Evolutionary conservation across 2,888 invertebrate genomes (phyloP).

Genomic region (Neria commutata): DNA sequence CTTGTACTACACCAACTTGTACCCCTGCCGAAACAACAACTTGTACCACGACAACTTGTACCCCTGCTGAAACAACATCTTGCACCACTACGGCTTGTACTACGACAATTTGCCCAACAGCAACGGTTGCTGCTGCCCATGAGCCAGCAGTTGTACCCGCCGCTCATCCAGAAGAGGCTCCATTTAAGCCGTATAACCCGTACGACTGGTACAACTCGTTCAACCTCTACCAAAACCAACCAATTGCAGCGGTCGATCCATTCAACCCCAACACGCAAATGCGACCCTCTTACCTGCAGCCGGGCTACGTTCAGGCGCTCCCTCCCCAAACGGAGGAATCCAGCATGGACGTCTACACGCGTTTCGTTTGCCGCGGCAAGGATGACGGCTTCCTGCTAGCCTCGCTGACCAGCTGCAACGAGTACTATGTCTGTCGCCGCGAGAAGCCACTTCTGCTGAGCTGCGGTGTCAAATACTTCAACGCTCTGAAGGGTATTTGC

Average conservation of each 20-base stretch:
- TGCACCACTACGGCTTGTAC: not conserved
- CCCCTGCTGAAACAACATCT: not conserved
- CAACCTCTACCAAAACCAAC: not conserved
- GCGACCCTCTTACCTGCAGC: constrained; percentile 24
- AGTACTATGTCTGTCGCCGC: constrained; percentile 49
- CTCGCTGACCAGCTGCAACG: constrained; percentile 47
- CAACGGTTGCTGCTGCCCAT: not conserved
- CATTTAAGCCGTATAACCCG: constrained; percentile 10
- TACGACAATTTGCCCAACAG: not conserved
- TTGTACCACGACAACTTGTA: not conserved
- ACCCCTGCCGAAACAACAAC: constrained; percentile 6
- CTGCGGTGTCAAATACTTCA: constrained; percentile 49
- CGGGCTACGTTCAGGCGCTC: not conserved
- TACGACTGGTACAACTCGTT: constrained; percentile 12
- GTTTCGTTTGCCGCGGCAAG: constrained; percentile 43
- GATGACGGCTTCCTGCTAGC: constrained; percentile 49
- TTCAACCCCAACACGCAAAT: constrained; percentile 21
- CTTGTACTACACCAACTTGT: constrained; percentile 16
- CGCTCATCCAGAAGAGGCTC: constrained; percentile 6
- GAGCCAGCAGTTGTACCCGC: not conserved
- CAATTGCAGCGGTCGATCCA: not conserved
- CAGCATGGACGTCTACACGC: constrained; percentile 38
- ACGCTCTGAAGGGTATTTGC: constrained; percentile 47
- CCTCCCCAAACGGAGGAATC: constrained; percentile 19
- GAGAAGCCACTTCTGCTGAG: constrained; percentile 40